A percentile compares a stretch with the other conserved stretches of the same genome.
Evolutionary conservation across 2,113 vertebrate genomes (phyloP).

Genomic region (Sitta europaea): DNA sequence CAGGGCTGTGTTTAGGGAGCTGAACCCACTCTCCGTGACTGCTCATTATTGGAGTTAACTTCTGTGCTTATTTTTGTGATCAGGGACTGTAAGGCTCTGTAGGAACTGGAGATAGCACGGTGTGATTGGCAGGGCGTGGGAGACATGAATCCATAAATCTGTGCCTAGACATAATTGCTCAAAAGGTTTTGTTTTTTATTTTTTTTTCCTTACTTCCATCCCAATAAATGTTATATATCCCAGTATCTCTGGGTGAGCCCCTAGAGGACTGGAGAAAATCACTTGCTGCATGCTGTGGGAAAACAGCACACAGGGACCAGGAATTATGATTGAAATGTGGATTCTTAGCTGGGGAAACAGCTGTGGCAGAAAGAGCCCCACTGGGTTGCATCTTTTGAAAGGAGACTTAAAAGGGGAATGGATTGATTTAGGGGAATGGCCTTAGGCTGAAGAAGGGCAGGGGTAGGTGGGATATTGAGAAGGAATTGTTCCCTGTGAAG

Average conservation of each 20-base stretch:
- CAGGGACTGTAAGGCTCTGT: neutral
- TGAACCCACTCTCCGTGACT: neutral
- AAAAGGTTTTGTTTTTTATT: neutral
- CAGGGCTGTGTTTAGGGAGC: neutral
- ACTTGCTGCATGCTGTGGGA: neutral
- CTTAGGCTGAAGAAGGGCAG: neutral
- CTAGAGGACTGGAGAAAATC: neutral
- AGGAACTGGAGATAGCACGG: neutral
- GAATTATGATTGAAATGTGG: neutral
- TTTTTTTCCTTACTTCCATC: neutral
- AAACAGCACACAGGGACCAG: neutral
- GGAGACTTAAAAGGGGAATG: neutral
- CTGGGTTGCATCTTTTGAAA: neutral
- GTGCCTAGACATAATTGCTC: slow-evolving; percentile 7
- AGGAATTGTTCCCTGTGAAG: neutral
- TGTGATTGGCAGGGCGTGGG: slow-evolving; percentile 45
- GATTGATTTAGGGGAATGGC: neutral
- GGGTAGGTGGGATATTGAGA: no score
- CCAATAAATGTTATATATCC: neutral
- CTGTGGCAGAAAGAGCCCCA: neutral
- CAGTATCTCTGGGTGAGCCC: neutral
- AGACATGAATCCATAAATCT: slow-evolving; percentile 14
- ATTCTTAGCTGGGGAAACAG: neutral
- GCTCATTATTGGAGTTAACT: neutral
- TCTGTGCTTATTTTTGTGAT: slow-evolving; percentile 26